A percentile compares a stretch with the other conserved stretches of the same genome.
phyloP scores from a whole-genome alignment of 2,113 vertebrate genomes.

The Apteryx mantelli region DNA sequence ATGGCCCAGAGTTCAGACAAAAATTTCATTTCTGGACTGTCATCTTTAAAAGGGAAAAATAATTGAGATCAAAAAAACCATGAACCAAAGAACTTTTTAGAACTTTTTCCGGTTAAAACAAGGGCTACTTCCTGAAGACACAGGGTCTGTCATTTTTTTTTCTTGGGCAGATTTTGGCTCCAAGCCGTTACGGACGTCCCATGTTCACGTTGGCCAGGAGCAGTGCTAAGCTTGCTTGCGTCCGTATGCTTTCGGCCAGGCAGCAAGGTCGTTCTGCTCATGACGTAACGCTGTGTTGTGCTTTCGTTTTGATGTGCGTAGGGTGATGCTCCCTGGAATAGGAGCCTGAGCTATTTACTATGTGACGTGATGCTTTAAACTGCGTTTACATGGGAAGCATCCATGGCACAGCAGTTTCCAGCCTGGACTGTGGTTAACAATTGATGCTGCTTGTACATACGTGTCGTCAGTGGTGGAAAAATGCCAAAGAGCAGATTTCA shows the following conservation, averaged over 20 bases:
- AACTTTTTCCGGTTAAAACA: constrained; percentile 32
- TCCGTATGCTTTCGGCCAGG: background rate
- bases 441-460: constrained; percentile 72
- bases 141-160: constrained; percentile 1
- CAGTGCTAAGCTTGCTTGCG: background rate
- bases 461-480: background rate
- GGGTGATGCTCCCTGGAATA: background rate
- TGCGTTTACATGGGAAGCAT: constrained; percentile 66
- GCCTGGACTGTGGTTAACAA: background rate
- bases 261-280: background rate
- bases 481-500: constrained; percentile 1
- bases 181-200: rapidly evolving
- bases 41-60: background rate
- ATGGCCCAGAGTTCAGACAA: background rate
- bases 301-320: background rate
- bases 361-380: background rate
- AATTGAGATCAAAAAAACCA: background rate
- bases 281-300: background rate
- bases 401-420: background rate
- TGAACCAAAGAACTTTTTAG: background rate
- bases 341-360: background rate
- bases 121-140: constrained; percentile 37
- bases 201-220: background rate
- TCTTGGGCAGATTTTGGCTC: background rate
- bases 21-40: background rate